Evolutionary conservation across 1,140 invertebrate genomes (phyloP).

Genomic region (fruit fly (Drosophila melanogaster)): Release_6_plus_ISO1_MT NT_033779.5:20623001-20623500

Average conservation of each 20-base stretch:
- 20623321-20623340: neutral
- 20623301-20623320: neutral
- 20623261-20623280: constrained; percentile 70
- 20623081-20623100: constrained; percentile 83
- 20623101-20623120: constrained; percentile 80
- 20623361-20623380: neutral
- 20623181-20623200: constrained; percentile 2
- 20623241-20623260: constrained; percentile 33
- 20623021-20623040: constrained; percentile 83
- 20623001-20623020: constrained; percentile 33
- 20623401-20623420: neutral
- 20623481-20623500: neutral
- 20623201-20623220: neutral
- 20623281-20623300: constrained; percentile 33
- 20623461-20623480: neutral
- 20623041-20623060: constrained; percentile 82
- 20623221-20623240: neutral
- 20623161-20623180: constrained; percentile 5
- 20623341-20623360: neutral
- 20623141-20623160: neutral
- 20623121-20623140: constrained; percentile 59
- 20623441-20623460: too few relatives aligned
- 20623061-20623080: constrained; percentile 83
- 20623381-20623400: too few relatives aligned
- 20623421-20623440: too few relatives aligned